Percentiles rank a stretch among this genome's conserved stretches.
phyloP scores from a whole-genome alignment of 2,113 vertebrate genomes.

The Macrotis lagotis region DNA sequence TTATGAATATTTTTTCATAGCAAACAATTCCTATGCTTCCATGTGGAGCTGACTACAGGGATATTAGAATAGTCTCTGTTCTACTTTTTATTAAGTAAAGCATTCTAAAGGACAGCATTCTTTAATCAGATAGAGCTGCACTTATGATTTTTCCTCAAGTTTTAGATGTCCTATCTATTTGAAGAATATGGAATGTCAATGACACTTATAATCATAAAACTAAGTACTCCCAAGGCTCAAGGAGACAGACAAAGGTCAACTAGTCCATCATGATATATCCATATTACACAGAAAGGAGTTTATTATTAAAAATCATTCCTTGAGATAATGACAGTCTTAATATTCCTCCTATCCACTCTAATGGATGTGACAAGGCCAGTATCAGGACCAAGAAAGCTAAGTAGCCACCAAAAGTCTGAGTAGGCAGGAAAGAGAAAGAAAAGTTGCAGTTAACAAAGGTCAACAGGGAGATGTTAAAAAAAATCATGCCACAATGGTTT shows the following conservation, averaged over 20 bases:
- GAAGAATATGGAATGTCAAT: conserved; percentile 7
- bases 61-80: conserved; percentile 72
- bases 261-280: neutral
- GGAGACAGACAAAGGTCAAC: conserved; percentile 5
- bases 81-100: conserved; percentile 64
- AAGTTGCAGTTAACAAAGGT: too few relatives aligned
- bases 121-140: conserved; percentile 61
- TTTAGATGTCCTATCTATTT: conserved; percentile 47
- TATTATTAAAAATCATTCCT: neutral
- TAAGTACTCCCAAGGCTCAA: neutral
- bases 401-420: too few relatives aligned
- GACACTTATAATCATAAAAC: neutral
- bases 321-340: neutral
- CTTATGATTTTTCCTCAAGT: conserved; percentile 44
- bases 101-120: conserved; percentile 62
- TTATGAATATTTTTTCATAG: conserved; percentile 68
- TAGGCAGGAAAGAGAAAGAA: too few relatives aligned
- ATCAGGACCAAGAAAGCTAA: too few relatives aligned
- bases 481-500: too few relatives aligned
- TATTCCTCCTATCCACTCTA: too few relatives aligned
- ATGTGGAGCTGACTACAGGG: conserved; percentile 71
- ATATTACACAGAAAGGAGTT: neutral
- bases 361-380: too few relatives aligned
- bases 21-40: conserved; percentile 33
- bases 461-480: too few relatives aligned